These are phyloP conservation scores for Balanococcus diminutus DNA, from an alignment of 2,888 invertebrate species.

Conservation along the genomic window DNA sequence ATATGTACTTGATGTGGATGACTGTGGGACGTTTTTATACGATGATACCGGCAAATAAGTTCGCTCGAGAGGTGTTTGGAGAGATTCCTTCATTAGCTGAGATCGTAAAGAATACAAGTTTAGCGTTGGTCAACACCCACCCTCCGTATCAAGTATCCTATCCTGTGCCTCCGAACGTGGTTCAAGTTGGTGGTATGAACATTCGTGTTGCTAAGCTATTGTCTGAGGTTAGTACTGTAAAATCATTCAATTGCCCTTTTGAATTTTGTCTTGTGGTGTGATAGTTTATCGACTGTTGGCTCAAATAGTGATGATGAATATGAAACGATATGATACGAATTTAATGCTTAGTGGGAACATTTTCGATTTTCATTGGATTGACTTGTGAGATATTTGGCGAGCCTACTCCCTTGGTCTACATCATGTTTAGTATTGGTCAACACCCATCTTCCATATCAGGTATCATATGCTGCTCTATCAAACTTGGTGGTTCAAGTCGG, in stretches of 20 bases:
- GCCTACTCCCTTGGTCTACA: too few relatives aligned
- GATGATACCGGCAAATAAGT: background rate
- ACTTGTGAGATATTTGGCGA: too few relatives aligned
- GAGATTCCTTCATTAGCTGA: background rate
- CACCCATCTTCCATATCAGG: too few relatives aligned
- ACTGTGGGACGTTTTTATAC: background rate
- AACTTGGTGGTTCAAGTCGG: background rate
- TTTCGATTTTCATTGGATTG: too few relatives aligned
- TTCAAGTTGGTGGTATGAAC: background rate
- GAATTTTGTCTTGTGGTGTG: too few relatives aligned
- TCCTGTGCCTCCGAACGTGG: background rate
- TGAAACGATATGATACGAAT: too few relatives aligned
- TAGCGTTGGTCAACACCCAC: background rate
- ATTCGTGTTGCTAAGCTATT: background rate
- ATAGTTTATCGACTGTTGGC: too few relatives aligned
- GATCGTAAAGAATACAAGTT: background rate
- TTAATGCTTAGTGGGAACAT: too few relatives aligned
- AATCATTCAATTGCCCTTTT: too few relatives aligned
- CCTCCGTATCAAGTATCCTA: background rate
- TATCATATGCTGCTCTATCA: background rate
- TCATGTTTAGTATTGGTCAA: too few relatives aligned
- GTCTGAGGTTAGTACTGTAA: background rate
- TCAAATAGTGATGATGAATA: too few relatives aligned
- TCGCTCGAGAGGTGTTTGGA: background rate
- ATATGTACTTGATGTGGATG: background rate